Conservation (phyloP, 92 coral and sea anemone species). For the Actinernus sp. region DNA sequence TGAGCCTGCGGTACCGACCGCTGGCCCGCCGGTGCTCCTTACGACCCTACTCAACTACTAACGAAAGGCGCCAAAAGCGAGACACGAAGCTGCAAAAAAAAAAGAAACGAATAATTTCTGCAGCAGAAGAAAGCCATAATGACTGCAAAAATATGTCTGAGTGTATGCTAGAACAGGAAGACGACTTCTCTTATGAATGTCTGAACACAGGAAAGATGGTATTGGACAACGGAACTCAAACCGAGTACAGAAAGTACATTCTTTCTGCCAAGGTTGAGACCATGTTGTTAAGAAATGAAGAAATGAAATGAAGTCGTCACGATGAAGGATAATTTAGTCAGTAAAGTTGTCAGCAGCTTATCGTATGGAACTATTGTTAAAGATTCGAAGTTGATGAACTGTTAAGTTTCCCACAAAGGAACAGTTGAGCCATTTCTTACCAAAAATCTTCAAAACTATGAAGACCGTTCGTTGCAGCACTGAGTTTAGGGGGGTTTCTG, state of each 20-base stretch:
- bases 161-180: no score
- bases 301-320: no score
- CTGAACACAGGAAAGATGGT: not conserved
- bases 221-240: constrained; percentile 22
- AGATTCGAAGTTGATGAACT: constrained; percentile 17
- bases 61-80: no score
- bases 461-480: constrained; percentile 66
- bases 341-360: constrained; percentile 19
- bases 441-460: constrained; percentile 69
- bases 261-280: constrained; percentile 27
- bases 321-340: not conserved
- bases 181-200: constrained; percentile 4
- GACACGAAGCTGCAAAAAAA: no score
- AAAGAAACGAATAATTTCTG: no score
- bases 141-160: no score
- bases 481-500: constrained; percentile 61
- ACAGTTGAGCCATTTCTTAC: constrained; percentile 30
- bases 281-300: constrained; percentile 30
- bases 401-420: constrained; percentile 57
- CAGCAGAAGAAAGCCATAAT: no score
- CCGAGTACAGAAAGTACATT: constrained; percentile 18
- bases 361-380: constrained; percentile 21
- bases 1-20: no score
- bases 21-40: no score
- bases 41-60: no score